Evolutionary conservation across 2,888 invertebrate genomes (phyloP), one percentile per base, ranked within the genome.

Genomic region (Tholera decimalis): DNA sequence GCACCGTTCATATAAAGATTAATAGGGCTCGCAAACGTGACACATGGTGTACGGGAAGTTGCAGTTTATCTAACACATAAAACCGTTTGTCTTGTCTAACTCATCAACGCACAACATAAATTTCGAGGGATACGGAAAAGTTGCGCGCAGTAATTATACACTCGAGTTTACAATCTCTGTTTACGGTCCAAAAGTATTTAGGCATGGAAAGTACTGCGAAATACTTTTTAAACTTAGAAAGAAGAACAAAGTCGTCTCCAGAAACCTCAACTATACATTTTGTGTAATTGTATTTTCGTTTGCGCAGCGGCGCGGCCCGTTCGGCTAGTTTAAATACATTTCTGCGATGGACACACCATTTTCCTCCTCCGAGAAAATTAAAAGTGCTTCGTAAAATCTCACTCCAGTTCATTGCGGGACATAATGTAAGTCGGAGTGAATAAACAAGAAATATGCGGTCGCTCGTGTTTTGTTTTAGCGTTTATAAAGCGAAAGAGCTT

Each of bases 371-470:
- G 66, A 72, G 82, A 83, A 85, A 85, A 88, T 88, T 87, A 87
- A 86, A 86, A 84, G 83, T 81, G 81, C 82, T 86, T 82, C 75
- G 77, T 83, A 84, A 88, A 89, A 88, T 87, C 86, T 86, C 85
- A 83, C 85, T 86, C 75, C 80, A 83, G 82, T 88, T 88, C 87
- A 88, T 89, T 88, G 87, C 83, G 82, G 70, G 71, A 83, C 81
- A 85, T 87, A 86, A 89, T 88, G 84, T 88, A 82, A 83, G 83
- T 87, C 77, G 82, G 82, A 89, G 90, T 89, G 84, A 90, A 91
- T 92, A 89, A 90, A 90, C 86, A 88, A 86, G 88, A 91, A 91
- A 90, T 91, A 89, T 89, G 90, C 89, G 89, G 88, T 85, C 84
- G 88, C 84, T 77, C 77, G 87, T 90, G 89, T 91, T 92, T 92